Evolutionary conservation across 30 jellyfish, hydroid and myxozoan genomes (phyloP).

Genomic region (Catostylus mosaicus): DNA sequence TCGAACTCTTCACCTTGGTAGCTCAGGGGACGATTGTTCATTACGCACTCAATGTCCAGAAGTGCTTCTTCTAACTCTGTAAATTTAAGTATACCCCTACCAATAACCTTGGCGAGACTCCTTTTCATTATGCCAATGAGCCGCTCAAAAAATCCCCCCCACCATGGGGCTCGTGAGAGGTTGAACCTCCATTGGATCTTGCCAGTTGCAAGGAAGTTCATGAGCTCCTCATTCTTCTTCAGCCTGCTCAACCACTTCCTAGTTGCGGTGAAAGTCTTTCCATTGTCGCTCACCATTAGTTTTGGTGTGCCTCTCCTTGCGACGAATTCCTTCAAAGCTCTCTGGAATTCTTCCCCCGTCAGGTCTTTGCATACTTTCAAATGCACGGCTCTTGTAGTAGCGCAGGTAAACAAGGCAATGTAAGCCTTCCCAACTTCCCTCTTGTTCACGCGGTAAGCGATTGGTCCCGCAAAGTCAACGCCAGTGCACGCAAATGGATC

Average conservation of each 20-base stretch:
- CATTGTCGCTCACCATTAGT: slow-evolving; percentile 54
- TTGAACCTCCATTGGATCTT: slow-evolving; percentile 43
- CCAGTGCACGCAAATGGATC: slow-evolving; percentile 18
- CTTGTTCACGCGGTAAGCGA: slow-evolving; percentile 16
- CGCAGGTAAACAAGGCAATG: slow-evolving; percentile 40
- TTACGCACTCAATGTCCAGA: slow-evolving; percentile 41
- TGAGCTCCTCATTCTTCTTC: slow-evolving; percentile 40
- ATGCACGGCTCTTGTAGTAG: slow-evolving; percentile 47
- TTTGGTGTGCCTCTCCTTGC: slow-evolving; percentile 54
- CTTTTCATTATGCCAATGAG: slow-evolving; percentile 48
- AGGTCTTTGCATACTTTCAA: slow-evolving; percentile 41
- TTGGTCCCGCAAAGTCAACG: slow-evolving; percentile 40
- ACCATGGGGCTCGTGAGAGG: slow-evolving; percentile 68
- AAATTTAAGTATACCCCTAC: slow-evolving; percentile 26
- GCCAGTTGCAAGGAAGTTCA: slow-evolving; percentile 38
- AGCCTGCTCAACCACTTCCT: slow-evolving; percentile 36
- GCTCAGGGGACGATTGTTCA: slow-evolving; percentile 63
- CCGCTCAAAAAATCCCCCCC: slow-evolving; percentile 70
- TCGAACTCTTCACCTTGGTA: slow-evolving; percentile 69
- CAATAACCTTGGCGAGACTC: slow-evolving; percentile 30
- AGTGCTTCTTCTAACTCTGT: slow-evolving; percentile 44
- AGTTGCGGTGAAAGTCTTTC: slow-evolving; percentile 39
- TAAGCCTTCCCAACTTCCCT: not conserved
- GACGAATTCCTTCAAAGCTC: slow-evolving; percentile 39
- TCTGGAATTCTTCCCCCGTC: slow-evolving; percentile 50